Base-by-base conservation (phyloP, 2,888 invertebrate species). In the Papilio demoleus region DNA sequence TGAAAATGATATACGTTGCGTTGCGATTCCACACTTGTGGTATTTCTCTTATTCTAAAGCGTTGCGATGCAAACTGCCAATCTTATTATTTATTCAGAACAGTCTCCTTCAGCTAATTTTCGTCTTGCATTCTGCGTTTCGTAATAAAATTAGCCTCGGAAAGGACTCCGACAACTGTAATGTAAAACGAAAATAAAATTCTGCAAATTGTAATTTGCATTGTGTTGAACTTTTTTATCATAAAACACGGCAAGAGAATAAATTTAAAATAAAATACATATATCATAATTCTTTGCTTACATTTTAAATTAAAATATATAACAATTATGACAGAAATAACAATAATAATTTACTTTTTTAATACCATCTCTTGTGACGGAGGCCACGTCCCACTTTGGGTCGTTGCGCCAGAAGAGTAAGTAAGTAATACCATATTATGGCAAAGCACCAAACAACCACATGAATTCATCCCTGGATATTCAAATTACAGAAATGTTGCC, bases 41-140 rank as follows among this genome's bases (percentile, higher is more conserved):
- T 4, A 45, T 40, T 17, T n/a, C 40, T 22, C 45, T 45, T 45
- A 19, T 45, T 11, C 11, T 53, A 53, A 31, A 27, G 1, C 24
- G 3, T 27, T 6, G 6, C 14, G 27, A 53, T 53, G 53, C 27
- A 27, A 53, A 53, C 53, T 53, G 4, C 53, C 27, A 53, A 14
- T 14, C 27, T 53, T 27, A 14, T 53, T 53, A 53, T 53, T 53
- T 53, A 53, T 53, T 53, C 53, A n/a, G 31, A 27, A n/a, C 53
- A 50, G 27, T 14, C 8, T 31, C n/a, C n/a, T 53, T 53, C 53
- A 31, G 27, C 27, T 53, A 53, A 27, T 53, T 53, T 53, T 53
- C 53, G n/a, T 53, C 53, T 53, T 53, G 53, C 53, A 53, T 53
- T 31, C 53, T 50, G 14, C 53, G n/a, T n/a, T 6, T 27, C 14